Percentiles rank a stretch among this genome's conserved stretches.
phyloP scores from a whole-genome alignment of 2,797 vertebrate genomes.

The Microchirus variegatus region DNA sequence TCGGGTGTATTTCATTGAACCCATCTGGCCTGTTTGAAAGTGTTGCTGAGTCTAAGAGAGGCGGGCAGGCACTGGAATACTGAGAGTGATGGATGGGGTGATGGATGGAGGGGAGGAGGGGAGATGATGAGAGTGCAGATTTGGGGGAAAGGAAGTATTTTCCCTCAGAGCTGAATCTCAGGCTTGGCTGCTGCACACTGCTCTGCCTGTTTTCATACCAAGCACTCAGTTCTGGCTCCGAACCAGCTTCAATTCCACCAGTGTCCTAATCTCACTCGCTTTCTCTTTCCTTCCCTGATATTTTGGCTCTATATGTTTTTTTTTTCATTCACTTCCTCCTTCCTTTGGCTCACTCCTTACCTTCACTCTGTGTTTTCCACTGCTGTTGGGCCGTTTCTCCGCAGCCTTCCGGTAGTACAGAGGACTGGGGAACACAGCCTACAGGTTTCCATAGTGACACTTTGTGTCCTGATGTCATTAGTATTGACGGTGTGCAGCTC shows the following conservation, averaged over 20 bases:
- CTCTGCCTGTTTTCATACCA: slow-evolving; percentile 74
- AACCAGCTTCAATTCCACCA: slow-evolving; percentile 45
- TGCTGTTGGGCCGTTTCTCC: slow-evolving; percentile 26
- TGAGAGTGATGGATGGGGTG: slow-evolving; percentile 54
- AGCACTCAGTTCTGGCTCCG: slow-evolving; percentile 55
- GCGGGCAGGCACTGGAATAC: slow-evolving; percentile 41
- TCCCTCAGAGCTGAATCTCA: slow-evolving; percentile 62
- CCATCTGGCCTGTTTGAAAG: slow-evolving; percentile 63
- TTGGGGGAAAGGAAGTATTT: slow-evolving; percentile 46
- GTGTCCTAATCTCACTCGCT: slow-evolving; percentile 12
- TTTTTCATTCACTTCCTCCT: slow-evolving; percentile 53
- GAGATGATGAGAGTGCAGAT: slow-evolving; percentile 75
- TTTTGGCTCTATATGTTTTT: slow-evolving; percentile 55
- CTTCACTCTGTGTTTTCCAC: slow-evolving; percentile 39
- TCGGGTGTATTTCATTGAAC: slow-evolving; percentile 52
- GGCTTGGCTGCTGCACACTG: slow-evolving; percentile 75
- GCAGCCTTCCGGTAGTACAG: slow-evolving; percentile 60
- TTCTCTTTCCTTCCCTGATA: slow-evolving; percentile 34
- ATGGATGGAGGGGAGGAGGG: slow-evolving; percentile 35
- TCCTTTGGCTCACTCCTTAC: slow-evolving; percentile 41
- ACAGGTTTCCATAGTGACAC: slow-evolving; percentile 73
- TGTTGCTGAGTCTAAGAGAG: slow-evolving; percentile 62
- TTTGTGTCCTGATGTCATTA: slow-evolving; percentile 80
- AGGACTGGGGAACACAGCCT: slow-evolving; percentile 48
- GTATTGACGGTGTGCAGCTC: slow-evolving; percentile 74